These are phyloP conservation scores for Glossosoma conforme DNA, from an alignment of 1,140 invertebrate genomes.

Conservation along the genomic window DNA sequence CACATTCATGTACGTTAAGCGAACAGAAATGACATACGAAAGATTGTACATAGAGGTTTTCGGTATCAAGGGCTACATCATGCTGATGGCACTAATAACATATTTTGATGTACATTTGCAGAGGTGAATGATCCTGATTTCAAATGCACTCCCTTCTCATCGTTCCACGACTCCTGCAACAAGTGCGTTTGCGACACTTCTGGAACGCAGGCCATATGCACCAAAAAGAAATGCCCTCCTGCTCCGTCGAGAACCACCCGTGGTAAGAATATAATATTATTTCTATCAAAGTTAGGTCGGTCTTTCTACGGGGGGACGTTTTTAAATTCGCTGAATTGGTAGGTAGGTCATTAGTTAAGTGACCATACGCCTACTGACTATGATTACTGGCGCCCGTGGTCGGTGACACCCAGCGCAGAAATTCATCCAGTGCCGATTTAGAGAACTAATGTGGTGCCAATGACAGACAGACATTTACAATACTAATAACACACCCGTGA, in stretches of 20 bases:
- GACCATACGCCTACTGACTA: too few species aligned
- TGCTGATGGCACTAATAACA: too few species aligned
- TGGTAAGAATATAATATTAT: background rate
- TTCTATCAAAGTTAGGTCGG: background rate
- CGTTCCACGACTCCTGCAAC: slow-evolving; percentile 45
- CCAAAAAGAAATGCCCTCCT: slow-evolving; percentile 32
- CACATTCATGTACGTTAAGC: background rate
- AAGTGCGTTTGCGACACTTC: slow-evolving; percentile 40
- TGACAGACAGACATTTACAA: too few species aligned
- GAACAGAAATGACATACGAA: background rate
- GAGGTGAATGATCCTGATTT: slow-evolving; percentile 34
- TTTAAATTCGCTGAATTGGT: too few species aligned
- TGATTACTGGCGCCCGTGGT: too few species aligned
- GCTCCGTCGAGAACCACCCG: slow-evolving; percentile 14
- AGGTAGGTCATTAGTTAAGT: too few species aligned
- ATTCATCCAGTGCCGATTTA: too few species aligned
- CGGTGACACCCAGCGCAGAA: too few species aligned
- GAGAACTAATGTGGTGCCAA: too few species aligned
- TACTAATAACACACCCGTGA: too few species aligned
- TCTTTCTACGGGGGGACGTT: too few species aligned
- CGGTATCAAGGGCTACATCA: background rate
- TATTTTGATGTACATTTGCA: too few species aligned
- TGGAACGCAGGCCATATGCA: slow-evolving; percentile 38
- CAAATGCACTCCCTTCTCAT: slow-evolving; percentile 37
- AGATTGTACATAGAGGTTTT: background rate